Conservation (phyloP, 2,797 vertebrate genomes). For the Scleropages formosus region DNA sequence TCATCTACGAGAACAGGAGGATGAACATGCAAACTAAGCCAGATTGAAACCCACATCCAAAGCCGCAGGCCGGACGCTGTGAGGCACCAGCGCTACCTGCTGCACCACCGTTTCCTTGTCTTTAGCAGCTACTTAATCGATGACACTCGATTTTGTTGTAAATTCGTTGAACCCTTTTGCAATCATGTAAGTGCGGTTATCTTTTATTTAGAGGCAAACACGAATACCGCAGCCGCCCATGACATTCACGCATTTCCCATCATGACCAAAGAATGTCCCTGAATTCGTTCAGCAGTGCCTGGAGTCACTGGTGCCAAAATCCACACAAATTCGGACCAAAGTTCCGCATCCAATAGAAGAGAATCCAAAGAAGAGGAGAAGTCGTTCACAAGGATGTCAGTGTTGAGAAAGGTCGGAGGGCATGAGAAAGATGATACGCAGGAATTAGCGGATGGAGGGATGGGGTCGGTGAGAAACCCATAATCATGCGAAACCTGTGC, state of each 20-base stretch:
- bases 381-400: neutral
- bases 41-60: too few species aligned
- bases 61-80: too few species aligned
- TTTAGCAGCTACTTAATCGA: neutral
- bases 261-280: neutral
- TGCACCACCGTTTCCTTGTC: neutral
- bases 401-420: constrained; percentile 7
- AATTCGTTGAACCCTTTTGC: too few species aligned
- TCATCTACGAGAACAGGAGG: too few species aligned
- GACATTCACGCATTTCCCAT: neutral
- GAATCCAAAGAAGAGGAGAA: neutral
- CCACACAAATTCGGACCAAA: too few species aligned
- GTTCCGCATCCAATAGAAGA: neutral
- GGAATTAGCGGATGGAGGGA: neutral
- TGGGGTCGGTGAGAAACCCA: neutral
- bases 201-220: too few species aligned
- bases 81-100: too few species aligned
- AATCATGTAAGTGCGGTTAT: too few species aligned
- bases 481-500: neutral
- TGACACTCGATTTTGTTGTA: too few species aligned
- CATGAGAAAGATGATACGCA: constrained; percentile 13
- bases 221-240: too few species aligned
- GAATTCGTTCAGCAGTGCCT: neutral
- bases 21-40: too few species aligned
- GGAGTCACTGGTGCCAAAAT: neutral